phyloP scores from a whole-genome alignment of 2,113 vertebrate species.

The Pao palembangensis region DNA sequence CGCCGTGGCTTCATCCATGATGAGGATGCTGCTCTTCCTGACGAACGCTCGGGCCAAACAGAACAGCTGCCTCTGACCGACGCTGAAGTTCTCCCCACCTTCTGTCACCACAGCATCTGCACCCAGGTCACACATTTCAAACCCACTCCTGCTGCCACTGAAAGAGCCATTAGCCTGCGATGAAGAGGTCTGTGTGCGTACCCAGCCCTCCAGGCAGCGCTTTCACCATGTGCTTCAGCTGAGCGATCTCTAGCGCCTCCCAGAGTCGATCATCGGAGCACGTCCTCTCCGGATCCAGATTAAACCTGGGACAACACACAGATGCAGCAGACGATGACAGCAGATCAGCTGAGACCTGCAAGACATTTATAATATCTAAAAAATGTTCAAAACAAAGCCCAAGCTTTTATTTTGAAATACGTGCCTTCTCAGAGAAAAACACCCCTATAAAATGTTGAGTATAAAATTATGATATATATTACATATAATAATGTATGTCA shows the following conservation, averaged over 20 bases:
- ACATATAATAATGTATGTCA: too few relatives aligned
- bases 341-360: too few relatives aligned
- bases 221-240: constrained; percentile 97
- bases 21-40: constrained; percentile 95
- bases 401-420: too few relatives aligned
- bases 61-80: constrained; percentile 95
- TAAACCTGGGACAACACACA: constrained; percentile 78
- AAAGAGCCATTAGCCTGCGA: background rate
- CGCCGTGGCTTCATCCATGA: constrained; percentile 98
- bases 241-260: constrained; percentile 98
- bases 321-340: too few relatives aligned
- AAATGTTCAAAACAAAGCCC: too few relatives aligned
- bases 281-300: constrained; percentile 91
- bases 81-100: constrained; percentile 97
- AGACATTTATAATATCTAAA: too few relatives aligned
- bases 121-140: background rate
- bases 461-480: too few relatives aligned
- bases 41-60: constrained; percentile 95
- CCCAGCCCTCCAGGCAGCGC: constrained; percentile 91
- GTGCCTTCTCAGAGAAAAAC: too few relatives aligned
- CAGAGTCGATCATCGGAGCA: constrained; percentile 93
- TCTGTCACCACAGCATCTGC: constrained; percentile 90
- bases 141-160: background rate
- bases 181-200: constrained; percentile 33
- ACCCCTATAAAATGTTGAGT: too few relatives aligned